Base-by-base conservation (phyloP, 2,797 vertebrate genomes). In the Lacerta agilis region DNA sequence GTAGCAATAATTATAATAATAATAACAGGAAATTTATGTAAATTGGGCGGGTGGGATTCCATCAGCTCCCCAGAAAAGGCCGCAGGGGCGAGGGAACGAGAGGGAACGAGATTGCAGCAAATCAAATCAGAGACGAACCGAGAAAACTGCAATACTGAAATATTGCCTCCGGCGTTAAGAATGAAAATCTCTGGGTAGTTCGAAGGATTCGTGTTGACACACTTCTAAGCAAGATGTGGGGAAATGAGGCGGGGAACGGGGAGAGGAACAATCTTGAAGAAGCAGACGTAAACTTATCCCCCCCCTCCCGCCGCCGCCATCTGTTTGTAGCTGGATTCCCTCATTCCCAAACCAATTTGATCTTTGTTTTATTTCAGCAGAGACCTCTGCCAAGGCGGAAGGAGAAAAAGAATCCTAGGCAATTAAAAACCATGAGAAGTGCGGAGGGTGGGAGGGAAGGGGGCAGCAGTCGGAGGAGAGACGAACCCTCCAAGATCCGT, bases 391-490 rank as follows among this genome's bases (percentile, higher is more conserved):
- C 13, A 49, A 43, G 5, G 0, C 0, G 0, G 0, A 2, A 55
- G 1, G 20, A 55, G 15, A 1, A 10, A 10, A 55, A 15, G 41
- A 71, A 15, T 3, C 0, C 17, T 2, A 58, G 83, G 75, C 0
- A 66, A n/a, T 23, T 43, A 69, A 86, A 86, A 66, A 0, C 45
- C 75, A 20, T 9, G 1, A 11, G 17, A 55, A 17, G 11, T 3
- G 79, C 1, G 2, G 17, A 8, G 61, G 29, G n/a, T 1, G 18
- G 80, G 15, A 2, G 69, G 13, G 82, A 2, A 29, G 27, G 20
- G 36, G 2, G 9, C 1, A 20, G 11, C 2, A 18, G 41, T 10
- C 1, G 2, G 25, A 5, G 0, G 0, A 5, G 4, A 5, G 17
- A 4, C 0, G 66, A 66, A n/a, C 25, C 11, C 10, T 36, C 58